Conservation (phyloP, 2,797 vertebrate species). For the Naso thynnoides region DNA sequence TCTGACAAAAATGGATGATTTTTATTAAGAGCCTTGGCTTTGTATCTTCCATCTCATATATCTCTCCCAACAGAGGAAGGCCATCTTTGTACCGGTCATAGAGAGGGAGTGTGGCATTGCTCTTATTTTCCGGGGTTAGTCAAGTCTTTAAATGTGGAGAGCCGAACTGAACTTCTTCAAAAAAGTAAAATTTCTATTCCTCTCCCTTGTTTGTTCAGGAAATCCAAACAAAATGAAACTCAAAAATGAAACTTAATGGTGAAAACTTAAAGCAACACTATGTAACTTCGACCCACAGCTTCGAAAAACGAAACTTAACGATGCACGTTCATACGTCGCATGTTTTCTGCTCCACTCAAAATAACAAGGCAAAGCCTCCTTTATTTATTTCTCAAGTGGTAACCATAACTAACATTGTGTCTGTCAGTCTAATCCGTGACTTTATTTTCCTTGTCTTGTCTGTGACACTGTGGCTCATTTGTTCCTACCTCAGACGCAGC, state of each 20-base stretch:
- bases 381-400: no score
- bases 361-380: no score
- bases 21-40: slow-evolving; percentile 84
- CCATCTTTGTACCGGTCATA: slow-evolving; percentile 62
- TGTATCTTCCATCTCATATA: slow-evolving; percentile 79
- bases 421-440: no score
- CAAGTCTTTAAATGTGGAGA: slow-evolving; percentile 16
- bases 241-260: no score
- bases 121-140: slow-evolving; percentile 47
- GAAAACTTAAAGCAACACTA: no score
- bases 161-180: neutral
- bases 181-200: neutral
- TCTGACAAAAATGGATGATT: slow-evolving; percentile 86
- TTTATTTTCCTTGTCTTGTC: no score
- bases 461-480: neutral
- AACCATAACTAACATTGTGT: neutral
- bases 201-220: neutral
- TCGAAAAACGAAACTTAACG: no score
- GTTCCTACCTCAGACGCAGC: neutral
- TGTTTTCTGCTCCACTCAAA: no score
- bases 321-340: no score
- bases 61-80: slow-evolving; percentile 78
- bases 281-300: no score
- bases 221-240: neutral
- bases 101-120: slow-evolving; percentile 36